A percentile compares a stretch with the other conserved stretches of the same genome.
Conservation (phyloP, 2,113 vertebrate species). For the Falcunculus frontatus region DNA sequence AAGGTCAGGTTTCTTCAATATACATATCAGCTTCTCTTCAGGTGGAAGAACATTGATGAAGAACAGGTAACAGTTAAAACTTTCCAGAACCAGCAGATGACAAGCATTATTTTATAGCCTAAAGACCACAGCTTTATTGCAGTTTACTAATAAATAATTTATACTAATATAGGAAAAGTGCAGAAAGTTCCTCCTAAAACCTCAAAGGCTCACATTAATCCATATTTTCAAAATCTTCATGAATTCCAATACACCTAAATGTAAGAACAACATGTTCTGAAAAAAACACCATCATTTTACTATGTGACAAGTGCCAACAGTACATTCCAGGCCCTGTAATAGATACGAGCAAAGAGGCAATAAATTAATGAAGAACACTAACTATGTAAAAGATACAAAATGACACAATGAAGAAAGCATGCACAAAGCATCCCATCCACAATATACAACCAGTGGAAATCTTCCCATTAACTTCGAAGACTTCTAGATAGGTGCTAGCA, state of each 20-base stretch:
- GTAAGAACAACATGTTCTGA: not conserved
- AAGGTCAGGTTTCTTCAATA: not conserved
- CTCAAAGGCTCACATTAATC: not conserved
- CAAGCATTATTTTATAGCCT: not conserved
- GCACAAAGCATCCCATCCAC: not conserved
- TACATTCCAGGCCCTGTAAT: not conserved
- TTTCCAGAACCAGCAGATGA: not conserved
- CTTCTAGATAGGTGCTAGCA: not conserved
- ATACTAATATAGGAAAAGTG: not conserved
- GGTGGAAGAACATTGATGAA: not conserved
- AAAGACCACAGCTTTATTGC: not conserved
- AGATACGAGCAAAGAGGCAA: not conserved
- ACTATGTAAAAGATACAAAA: not conserved
- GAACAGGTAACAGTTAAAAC: not conserved
- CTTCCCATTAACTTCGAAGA: not conserved
- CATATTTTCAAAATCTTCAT: not conserved
- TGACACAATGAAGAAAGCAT: not conserved
- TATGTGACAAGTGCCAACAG: not conserved
- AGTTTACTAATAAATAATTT: conserved; percentile 25
- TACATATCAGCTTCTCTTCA: not conserved
- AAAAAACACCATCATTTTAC: not conserved
- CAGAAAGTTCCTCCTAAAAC: not conserved
- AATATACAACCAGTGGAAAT: not conserved
- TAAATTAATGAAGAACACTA: not conserved
- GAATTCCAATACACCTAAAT: not conserved